Evolutionary conservation across 1,140 invertebrate genomes (phyloP).

Genomic region (Papilio polyxenes): DNA sequence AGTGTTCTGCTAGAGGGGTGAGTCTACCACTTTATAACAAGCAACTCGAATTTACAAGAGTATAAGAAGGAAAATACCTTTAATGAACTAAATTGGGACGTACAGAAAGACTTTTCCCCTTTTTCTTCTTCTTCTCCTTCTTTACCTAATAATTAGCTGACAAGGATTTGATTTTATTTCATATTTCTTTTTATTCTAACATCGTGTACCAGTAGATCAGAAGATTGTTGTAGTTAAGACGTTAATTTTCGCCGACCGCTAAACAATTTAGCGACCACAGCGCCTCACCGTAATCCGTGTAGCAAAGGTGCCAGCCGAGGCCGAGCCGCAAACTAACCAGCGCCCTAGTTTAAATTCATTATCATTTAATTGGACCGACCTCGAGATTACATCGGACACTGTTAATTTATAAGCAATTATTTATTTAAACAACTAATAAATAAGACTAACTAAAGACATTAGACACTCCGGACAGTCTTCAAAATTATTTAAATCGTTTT

Average conservation of each 20-base stretch:
- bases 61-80: no score
- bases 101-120: no score
- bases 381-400: conserved; percentile 47
- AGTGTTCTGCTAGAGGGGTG: conserved; percentile 95
- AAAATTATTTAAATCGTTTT: background rate
- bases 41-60: background rate
- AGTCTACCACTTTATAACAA: conserved; percentile 43
- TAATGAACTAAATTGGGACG: no score
- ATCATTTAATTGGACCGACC: conserved; percentile 52
- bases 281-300: background rate
- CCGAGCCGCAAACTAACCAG: conserved; percentile 18
- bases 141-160: no score
- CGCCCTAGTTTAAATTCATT: conserved; percentile 54
- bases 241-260: background rate
- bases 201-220: background rate
- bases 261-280: conserved; percentile 26
- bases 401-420: conserved; percentile 45
- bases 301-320: background rate
- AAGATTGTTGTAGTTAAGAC: background rate
- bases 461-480: no score
- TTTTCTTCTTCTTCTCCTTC: no score
- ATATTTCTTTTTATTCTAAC: background rate
- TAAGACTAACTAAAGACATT: no score
- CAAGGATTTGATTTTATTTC: background rate
- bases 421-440: background rate